Evolutionary conservation across 2,113 vertebrate species (phyloP).

Genomic region (Periophthalmus modestus): DNA sequence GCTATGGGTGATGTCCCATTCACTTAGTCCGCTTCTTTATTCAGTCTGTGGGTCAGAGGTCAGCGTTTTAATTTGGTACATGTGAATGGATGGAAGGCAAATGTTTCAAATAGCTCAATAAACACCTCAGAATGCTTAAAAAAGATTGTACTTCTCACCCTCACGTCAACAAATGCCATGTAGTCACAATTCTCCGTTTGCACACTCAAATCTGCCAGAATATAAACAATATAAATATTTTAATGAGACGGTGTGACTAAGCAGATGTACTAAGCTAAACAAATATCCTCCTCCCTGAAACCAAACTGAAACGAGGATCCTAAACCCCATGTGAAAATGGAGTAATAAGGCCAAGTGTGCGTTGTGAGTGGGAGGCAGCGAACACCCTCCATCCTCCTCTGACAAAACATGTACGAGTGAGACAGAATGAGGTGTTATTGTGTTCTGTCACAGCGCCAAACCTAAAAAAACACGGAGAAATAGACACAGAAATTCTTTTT

Average conservation of each 20-base stretch:
- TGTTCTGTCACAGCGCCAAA: slow-evolving; percentile 28
- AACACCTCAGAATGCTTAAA: too few species aligned
- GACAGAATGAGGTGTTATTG: slow-evolving; percentile 20
- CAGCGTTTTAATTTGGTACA: too few species aligned
- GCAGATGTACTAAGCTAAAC: slow-evolving; percentile 18
- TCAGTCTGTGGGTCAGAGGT: too few species aligned
- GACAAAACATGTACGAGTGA: slow-evolving; percentile 23
- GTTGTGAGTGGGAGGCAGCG: slow-evolving; percentile 37
- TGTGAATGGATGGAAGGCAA: neutral
- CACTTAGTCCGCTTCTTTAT: too few species aligned
- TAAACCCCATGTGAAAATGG: slow-evolving; percentile 28
- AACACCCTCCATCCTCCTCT: slow-evolving; percentile 23
- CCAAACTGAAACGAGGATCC: slow-evolving; percentile 12
- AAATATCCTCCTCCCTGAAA: slow-evolving; percentile 4
- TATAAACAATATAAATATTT: slow-evolving; percentile 20
- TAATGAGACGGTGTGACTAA: slow-evolving; percentile 19
- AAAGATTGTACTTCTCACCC: too few species aligned
- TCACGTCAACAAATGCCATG: neutral
- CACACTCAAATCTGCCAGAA: neutral
- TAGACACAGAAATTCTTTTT: slow-evolving; percentile 12
- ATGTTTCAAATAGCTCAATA: neutral
- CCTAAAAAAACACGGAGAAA: slow-evolving; percentile 28
- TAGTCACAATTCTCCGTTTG: neutral
- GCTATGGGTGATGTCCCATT: too few species aligned
- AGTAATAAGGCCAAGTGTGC: slow-evolving; percentile 10